phyloP scores from a whole-genome alignment of 2,113 vertebrate species.

The Oceanodroma tethys region DNA sequence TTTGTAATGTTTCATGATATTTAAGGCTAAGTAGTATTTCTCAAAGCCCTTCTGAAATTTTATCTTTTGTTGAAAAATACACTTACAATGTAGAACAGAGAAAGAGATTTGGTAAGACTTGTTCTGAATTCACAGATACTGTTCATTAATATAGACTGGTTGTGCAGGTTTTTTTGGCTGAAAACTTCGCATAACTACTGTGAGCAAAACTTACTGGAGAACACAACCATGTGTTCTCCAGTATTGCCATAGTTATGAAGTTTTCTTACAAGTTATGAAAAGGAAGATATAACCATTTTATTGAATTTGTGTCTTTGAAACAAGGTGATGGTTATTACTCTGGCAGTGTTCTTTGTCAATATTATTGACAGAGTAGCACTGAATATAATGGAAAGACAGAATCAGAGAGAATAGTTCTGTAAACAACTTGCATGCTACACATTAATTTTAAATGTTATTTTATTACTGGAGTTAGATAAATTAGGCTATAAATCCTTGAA shows the following conservation, averaged over 20 bases:
- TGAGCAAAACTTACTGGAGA: not conserved
- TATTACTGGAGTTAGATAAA: not conserved
- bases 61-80: not conserved
- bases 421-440: not conserved
- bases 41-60: not conserved
- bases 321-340: not conserved
- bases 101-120: not conserved
- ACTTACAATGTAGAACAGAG: not conserved
- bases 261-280: not conserved
- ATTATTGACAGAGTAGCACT: not conserved
- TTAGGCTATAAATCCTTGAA: not conserved
- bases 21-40: not conserved
- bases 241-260: not conserved
- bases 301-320: not conserved
- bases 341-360: not conserved
- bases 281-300: not conserved
- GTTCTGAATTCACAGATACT: not conserved
- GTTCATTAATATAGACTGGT: not conserved
- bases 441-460: not conserved
- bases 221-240: not conserved
- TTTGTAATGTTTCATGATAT: not conserved
- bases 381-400: not conserved
- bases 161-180: not conserved
- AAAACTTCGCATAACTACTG: not conserved
- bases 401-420: not conserved